phyloP scores from a whole-genome alignment of 2,113 vertebrate genomes.

The Turnix velox region DNA sequence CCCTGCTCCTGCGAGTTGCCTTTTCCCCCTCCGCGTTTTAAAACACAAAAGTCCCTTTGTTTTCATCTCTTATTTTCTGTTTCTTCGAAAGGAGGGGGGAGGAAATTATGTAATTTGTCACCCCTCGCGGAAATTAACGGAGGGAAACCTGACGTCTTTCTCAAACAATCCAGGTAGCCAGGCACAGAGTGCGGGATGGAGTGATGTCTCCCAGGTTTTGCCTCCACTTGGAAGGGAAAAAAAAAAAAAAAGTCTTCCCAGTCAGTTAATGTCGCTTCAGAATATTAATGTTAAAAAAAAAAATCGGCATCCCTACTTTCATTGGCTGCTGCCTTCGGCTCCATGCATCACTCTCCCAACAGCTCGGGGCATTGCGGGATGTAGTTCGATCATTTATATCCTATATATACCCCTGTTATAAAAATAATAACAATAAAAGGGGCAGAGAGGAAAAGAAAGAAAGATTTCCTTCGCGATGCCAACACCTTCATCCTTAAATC shows the following conservation, averaged over 20 bases:
- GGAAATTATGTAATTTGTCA: neutral
- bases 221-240: neutral
- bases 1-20: no score
- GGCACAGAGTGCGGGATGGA: neutral
- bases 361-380: constrained; percentile 26
- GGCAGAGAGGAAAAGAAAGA: neutral
- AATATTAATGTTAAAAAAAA: constrained; percentile 28
- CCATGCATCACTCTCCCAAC: neutral
- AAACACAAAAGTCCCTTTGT: neutral
- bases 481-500: neutral
- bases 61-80: neutral
- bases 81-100: neutral
- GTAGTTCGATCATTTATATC: neutral
- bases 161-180: neutral
- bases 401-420: neutral
- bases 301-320: neutral
- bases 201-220: neutral
- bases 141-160: neutral
- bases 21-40: neutral
- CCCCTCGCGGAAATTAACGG: neutral
- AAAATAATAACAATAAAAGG: neutral
- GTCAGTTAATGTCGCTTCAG: neutral
- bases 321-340: constrained; percentile 8
- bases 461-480: neutral
- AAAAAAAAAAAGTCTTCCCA: constrained; percentile 36